Evolutionary conservation across 2,888 invertebrate species (phyloP), one percentile per base, ranked within the genome.

Genomic region (Dromius quadrimaculatus): DNA sequence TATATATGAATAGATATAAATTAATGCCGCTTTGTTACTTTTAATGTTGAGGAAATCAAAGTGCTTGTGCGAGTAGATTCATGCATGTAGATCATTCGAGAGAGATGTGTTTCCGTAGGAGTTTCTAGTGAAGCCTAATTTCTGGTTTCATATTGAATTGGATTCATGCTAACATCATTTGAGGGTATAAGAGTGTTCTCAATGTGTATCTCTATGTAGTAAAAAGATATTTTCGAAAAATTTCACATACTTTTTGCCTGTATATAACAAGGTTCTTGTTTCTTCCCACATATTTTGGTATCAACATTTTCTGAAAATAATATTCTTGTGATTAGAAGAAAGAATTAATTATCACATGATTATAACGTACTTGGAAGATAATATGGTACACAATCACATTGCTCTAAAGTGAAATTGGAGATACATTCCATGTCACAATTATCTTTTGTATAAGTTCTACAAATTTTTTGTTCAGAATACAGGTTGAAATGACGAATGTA

Each of bases 361-460:
- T 8, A 15, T 8, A 5, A 23, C 87, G 86, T 84, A 91, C 91
- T 90, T 68, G 91, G 91, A 88, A 91, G 87, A 77, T 88, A 90
- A 79, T 89, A 89, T 71, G 88, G 87, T 5, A 90, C 89, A 77
- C 91, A 91, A 62, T 85, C 81, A 80, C 91, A 91, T 72, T 83
- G 80, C 32, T 87, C 83, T 73, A 91, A 83, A 73, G 92, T 89
- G 63, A 86, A 87, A 76, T 87, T 88, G 0, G 93, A 90, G 81
- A 92, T 91, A 79, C 93, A 93, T 81, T 93, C 93, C 80, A 92
- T 85, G 78, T 90, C 87, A 77, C 93, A 93, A 80, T 93, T 93
- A 76, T 88, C 88, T 76, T 92, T 87, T 0, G 92, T 92, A 81
- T 93, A 93, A 0, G 91, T 90, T 77, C 90, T 88, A 84, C n/a